A percentile compares a stretch with the other conserved stretches of the same genome.
These are phyloP conservation scores for Lutjanus campechanus DNA, from an alignment of 2,797 vertebrate genomes.

Conservation along the genomic window DNA sequence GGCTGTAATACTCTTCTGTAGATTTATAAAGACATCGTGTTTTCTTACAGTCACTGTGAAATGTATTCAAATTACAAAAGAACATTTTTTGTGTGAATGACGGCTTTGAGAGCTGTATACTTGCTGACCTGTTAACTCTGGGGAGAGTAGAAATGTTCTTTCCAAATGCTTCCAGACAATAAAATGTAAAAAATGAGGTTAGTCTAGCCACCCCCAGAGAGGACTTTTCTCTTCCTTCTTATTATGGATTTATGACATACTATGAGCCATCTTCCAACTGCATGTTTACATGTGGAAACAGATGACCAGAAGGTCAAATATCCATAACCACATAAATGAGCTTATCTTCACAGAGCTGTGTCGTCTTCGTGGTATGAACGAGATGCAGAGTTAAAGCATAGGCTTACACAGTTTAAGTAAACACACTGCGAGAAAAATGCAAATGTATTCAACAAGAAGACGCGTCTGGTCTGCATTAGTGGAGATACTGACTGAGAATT, in stretches of 20 bases:
- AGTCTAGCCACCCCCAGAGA: not conserved
- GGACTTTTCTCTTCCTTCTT: slow-evolving; percentile 20
- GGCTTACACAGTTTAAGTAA: slow-evolving; percentile 3
- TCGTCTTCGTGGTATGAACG: slow-evolving; percentile 10
- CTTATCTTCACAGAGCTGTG: slow-evolving; percentile 26
- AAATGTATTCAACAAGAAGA: slow-evolving; percentile 38
- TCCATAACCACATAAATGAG: slow-evolving; percentile 35
- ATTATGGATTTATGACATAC: slow-evolving; percentile 22
- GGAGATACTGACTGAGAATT: slow-evolving; percentile 44
- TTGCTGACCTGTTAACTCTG: not conserved
- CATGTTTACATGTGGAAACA: slow-evolving; percentile 42
- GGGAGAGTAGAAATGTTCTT: not conserved
- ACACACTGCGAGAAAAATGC: slow-evolving; percentile 3
- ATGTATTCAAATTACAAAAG: too few species aligned
- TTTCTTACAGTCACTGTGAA: not conserved
- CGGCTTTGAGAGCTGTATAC: not conserved
- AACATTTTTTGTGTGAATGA: too few species aligned
- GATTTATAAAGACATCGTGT: not conserved
- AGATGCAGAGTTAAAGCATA: slow-evolving; percentile 3
- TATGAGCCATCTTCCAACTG: slow-evolving; percentile 19
- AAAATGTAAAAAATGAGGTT: not conserved
- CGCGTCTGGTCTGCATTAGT: slow-evolving; percentile 63
- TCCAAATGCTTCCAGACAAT: slow-evolving; percentile 7
- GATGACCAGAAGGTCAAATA: slow-evolving; percentile 42
- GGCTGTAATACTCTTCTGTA: too few species aligned